Evolutionary conservation across 2,797 vertebrate genomes (phyloP).

Genomic region (Ceryle rudis): DNA sequence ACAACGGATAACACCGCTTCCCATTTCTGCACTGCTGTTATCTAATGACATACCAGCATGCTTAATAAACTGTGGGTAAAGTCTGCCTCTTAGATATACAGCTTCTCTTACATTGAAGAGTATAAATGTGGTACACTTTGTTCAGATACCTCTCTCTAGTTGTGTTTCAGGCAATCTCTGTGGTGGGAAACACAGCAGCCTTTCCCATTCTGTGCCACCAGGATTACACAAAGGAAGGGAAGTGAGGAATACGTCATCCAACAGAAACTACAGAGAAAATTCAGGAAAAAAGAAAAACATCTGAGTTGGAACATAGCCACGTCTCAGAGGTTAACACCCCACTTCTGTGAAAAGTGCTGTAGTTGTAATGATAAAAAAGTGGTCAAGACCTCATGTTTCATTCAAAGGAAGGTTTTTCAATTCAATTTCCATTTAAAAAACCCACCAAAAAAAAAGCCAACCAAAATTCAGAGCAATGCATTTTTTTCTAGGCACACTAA

Average conservation of each 20-base stretch:
- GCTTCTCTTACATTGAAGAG: neutral
- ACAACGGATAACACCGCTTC: neutral
- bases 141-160: neutral
- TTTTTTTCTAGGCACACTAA: neutral
- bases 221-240: conserved; percentile 56
- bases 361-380: neutral
- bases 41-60: neutral
- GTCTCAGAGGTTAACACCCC: conserved; percentile 46
- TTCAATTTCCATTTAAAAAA: too few relatives aligned
- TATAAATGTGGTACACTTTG: neutral
- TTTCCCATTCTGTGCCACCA: conserved; percentile 39
- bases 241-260: conserved; percentile 54
- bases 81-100: neutral
- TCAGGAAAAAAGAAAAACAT: conserved; percentile 54
- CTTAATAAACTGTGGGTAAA: neutral
- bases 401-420: neutral
- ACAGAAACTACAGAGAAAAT: conserved; percentile 49
- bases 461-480: neutral
- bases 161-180: neutral
- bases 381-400: neutral
- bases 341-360: neutral
- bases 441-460: too few relatives aligned
- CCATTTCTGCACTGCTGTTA: neutral
- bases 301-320: neutral
- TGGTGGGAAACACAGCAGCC: conserved; percentile 32